Conservation (phyloP, 2,888 invertebrate genomes). For the Coelopa pilipes region DNA sequence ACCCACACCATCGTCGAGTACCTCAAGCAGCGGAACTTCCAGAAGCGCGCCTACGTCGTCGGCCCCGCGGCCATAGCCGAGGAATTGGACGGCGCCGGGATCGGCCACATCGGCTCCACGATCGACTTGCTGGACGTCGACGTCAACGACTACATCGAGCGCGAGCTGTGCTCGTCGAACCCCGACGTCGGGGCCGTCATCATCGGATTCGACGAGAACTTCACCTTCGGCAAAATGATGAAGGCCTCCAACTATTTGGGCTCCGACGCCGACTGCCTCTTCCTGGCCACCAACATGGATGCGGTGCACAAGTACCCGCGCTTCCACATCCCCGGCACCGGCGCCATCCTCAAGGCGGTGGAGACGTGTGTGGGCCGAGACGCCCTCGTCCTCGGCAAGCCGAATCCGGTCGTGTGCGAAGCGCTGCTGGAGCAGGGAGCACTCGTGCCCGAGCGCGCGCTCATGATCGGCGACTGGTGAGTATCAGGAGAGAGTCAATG, state of each 20-base stretch:
- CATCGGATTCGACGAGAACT: conserved; percentile 92
- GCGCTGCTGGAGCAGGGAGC: conserved; percentile 75
- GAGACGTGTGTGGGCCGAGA: conserved; percentile 82
- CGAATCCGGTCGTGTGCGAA: conserved; percentile 82
- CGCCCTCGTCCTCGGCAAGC: conserved; percentile 91
- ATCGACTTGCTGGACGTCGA: conserved; percentile 76
- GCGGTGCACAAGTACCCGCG: conserved; percentile 81
- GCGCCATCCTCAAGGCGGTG: conserved; percentile 85
- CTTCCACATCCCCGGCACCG: conserved; percentile 83
- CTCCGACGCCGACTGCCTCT: conserved; percentile 78
- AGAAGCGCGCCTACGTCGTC: conserved; percentile 82
- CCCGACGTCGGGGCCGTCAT: conserved; percentile 84
- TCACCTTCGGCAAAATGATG: conserved; percentile 89
- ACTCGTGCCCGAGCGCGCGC: conserved; percentile 80
- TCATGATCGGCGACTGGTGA: conserved; percentile 67
- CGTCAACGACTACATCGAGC: conserved; percentile 66
- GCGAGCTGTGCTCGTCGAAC: conserved; percentile 71
- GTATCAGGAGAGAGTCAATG: no score
- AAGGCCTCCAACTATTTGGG: conserved; percentile 87
- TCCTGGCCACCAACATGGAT: conserved; percentile 93
- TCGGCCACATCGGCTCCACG: conserved; percentile 74
- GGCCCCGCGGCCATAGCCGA: conserved; percentile 83
- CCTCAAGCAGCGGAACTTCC: conserved; percentile 76
- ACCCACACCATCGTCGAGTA: conserved; percentile 82
- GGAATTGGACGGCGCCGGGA: conserved; percentile 83